phyloP scores from a whole-genome alignment of 1,140 invertebrate species.

The Drosophila lini region DNA sequence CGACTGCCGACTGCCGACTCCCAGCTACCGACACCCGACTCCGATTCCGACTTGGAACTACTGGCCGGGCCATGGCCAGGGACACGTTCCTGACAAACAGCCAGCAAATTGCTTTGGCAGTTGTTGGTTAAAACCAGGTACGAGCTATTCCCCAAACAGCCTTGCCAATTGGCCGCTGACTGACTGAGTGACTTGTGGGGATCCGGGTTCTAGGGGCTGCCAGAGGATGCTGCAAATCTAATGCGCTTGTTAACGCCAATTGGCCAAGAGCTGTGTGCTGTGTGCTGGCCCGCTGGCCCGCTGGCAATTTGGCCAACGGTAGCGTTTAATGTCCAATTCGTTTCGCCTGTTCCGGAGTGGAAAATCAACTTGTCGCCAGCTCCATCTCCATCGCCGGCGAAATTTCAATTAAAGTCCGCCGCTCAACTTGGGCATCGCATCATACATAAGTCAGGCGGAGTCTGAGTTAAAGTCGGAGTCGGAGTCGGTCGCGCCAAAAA shows the following conservation, averaged over 20 bases:
- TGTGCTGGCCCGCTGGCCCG: constrained; percentile 45
- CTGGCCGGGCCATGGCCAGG: constrained; percentile 24
- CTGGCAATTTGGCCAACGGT: constrained; percentile 79
- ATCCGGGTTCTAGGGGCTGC: not conserved
- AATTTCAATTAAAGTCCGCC: constrained; percentile 78
- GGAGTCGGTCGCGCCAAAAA: constrained; percentile 39
- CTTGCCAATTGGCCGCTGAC: constrained; percentile 74
- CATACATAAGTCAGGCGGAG: constrained; percentile 38
- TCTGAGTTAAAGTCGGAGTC: not conserved
- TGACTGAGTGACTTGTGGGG: constrained; percentile 15
- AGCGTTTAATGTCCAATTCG: constrained; percentile 83
- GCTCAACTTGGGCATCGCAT: constrained; percentile 47
- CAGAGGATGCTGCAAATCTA: constrained; percentile 49
- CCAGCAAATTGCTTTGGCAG: constrained; percentile 76
- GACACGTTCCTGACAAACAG: constrained; percentile 61
- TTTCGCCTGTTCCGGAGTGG: constrained; percentile 64
- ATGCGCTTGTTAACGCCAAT: constrained; percentile 81
- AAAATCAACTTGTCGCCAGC: constrained; percentile 79
- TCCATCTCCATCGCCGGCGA: constrained; percentile 35
- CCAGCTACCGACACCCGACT: constrained; percentile 3
- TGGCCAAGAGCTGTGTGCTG: constrained; percentile 57
- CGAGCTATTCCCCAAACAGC: constrained; percentile 75
- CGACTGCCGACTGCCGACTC: not conserved
- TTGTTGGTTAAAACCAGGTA: constrained; percentile 70
- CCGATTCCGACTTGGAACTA: not conserved